Base-by-base conservation (phyloP, 2,888 invertebrate genomes). In the Microctonus brassicae region DNA sequence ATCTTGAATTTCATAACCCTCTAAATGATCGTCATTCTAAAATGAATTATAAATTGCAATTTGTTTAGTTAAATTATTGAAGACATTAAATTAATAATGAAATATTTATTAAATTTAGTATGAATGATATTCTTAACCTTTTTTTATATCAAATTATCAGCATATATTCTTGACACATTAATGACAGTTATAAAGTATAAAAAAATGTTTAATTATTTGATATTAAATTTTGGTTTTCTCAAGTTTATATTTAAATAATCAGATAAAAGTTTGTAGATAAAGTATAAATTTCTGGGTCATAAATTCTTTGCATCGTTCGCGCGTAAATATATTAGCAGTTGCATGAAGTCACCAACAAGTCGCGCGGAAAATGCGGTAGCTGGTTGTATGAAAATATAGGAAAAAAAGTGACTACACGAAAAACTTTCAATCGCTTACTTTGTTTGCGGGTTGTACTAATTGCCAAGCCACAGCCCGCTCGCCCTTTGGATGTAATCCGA, bases 401-500 rank as follows among this genome's bases (percentile, higher is more conserved):
- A 74, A 69, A 67, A 36, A 53, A 68, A 39, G 24, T 39, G 34
- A 39, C 24, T 42, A 42, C 24, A 33, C 42, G 29, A 52, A 64
- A 52, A 64, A 64, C 20, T 64, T 64, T 64, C 34, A 60, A 60
- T 67, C 29, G 10, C 72, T 77, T 77, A 81, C 83, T 74, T 80
- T 77, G 52, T 67, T 70, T 22, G 79, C 76, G 52, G 77, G 65
- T 29, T 79, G 77, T 55, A 82, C 61, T 47, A 83, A 77, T 68
- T 83, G 82, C 84, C 83, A 84, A 17, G 82, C 81, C 5, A 80
- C 70, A 13, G 82, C 77, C 60, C 78, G 70, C 24, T 80, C 80
- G 6, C 62, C 69, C 42, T 79, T 80, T 5, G 79, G 68, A 68
- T 75, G 76, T 22, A 84, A 58, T 20, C 79, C 80, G 26, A 82